Conservation (phyloP, 2,888 invertebrate species). For the Platynereis dumerilii region DNA sequence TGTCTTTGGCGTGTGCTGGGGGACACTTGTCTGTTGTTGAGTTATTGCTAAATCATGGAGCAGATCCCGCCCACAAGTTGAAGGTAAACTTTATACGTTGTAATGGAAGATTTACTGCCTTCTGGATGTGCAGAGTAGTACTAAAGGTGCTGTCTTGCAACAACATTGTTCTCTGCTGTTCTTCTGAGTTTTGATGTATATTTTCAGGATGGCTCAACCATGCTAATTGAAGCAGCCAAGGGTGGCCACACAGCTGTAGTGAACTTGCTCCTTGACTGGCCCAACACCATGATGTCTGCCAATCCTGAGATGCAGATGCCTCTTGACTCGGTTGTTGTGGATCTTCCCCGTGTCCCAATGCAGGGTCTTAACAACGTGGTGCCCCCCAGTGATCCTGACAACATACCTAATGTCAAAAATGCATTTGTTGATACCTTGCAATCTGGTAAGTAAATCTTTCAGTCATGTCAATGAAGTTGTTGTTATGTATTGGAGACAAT, state of each 20-base stretch:
- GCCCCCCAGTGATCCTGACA: conserved; percentile 59
- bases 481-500: no score
- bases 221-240: conserved; percentile 97
- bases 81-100: conserved; percentile 69
- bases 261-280: conserved; percentile 86
- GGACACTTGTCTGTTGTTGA: conserved; percentile 94
- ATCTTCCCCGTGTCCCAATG: conserved; percentile 51
- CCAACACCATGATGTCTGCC: conserved; percentile 29
- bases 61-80: conserved; percentile 94
- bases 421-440: no score
- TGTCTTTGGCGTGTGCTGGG: conserved; percentile 95
- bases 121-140: no score
- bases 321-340: conserved; percentile 21
- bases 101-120: no score
- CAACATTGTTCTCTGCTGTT: no score
- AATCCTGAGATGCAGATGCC: conserved; percentile 29
- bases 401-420: conserved; percentile 22
- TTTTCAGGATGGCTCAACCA: conserved; percentile 89
- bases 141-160: no score
- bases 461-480: no score
- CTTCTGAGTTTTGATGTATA: no score
- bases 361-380: conserved; percentile 59
- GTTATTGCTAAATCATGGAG: conserved; percentile 86
- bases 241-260: conserved; percentile 97
- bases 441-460: no score